Conservation (phyloP, 2,888 invertebrate genomes). For the Rhagium mordax region DNA sequence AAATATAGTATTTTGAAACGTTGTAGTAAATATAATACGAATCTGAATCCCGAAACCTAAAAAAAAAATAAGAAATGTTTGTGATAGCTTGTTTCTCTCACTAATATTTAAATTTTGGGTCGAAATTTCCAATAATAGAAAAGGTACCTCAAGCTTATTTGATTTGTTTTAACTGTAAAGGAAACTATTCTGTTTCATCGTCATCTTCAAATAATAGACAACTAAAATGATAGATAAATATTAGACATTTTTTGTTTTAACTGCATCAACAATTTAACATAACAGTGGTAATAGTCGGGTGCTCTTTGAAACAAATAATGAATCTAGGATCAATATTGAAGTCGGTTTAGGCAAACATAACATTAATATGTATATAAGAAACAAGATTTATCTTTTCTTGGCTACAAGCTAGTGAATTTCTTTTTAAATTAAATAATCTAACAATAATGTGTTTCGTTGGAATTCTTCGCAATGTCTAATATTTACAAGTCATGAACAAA, state of each 20-base stretch:
- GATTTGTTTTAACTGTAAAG: neutral
- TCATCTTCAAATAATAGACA: neutral
- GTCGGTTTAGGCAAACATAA: conserved; percentile 18
- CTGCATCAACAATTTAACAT: conserved; percentile 7
- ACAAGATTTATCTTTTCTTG: conserved; percentile 16
- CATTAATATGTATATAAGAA: conserved; percentile 8
- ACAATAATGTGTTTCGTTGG: conserved; percentile 11
- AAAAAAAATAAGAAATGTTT: too few relatives aligned
- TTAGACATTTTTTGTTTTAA: neutral
- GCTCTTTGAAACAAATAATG: conserved; percentile 36
- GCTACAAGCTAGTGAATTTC: conserved; percentile 11
- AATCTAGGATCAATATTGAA: conserved; percentile 40
- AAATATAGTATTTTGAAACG: too few relatives aligned
- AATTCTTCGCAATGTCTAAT: conserved; percentile 18
- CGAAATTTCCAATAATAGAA: neutral
- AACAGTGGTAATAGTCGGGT: conserved; percentile 40
- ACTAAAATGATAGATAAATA: neutral
- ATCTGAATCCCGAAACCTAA: too few relatives aligned
- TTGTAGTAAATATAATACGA: too few relatives aligned
- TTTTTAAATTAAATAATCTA: conserved; percentile 18
- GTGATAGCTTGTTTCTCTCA: too few relatives aligned
- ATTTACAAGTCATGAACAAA: conserved; percentile 21
- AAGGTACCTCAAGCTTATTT: neutral
- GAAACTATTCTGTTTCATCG: neutral
- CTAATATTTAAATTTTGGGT: too few relatives aligned